phyloP scores from a whole-genome alignment of 2,888 invertebrate genomes.

The Achlya flavicornis region DNA sequence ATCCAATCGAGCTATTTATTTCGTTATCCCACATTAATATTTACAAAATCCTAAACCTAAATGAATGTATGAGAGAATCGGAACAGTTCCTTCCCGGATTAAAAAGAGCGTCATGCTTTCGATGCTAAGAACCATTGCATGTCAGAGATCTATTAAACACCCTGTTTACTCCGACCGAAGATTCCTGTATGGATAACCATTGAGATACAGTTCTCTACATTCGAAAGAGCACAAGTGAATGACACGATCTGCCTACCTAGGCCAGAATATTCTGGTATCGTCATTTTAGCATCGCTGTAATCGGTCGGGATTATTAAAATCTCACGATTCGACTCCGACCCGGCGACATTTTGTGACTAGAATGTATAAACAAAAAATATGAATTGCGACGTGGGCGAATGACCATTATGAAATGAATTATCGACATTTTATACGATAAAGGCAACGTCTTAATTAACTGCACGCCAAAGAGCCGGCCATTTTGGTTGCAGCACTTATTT shows the following conservation, averaged over 20 bases:
- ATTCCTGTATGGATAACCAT: neutral
- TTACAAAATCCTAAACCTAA: too few species aligned
- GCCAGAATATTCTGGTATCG: neutral
- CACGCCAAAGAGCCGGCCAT: slow-evolving; percentile 39
- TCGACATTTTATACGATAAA: slow-evolving; percentile 52
- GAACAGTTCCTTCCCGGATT: too few species aligned
- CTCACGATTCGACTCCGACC: neutral
- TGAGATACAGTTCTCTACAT: neutral
- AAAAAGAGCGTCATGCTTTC: neutral
- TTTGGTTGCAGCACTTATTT: slow-evolving; percentile 15
- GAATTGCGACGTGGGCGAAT: slow-evolving; percentile 40
- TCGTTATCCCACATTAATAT: too few species aligned
- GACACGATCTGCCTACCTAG: neutral
- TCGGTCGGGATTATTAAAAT: neutral
- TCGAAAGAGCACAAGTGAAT: neutral
- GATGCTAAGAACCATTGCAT: neutral
- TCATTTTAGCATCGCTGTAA: neutral
- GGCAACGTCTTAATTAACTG: slow-evolving; percentile 58
- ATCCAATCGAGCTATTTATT: too few species aligned
- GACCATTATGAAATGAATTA: slow-evolving; percentile 54
- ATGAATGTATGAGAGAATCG: too few species aligned
- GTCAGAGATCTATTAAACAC: neutral
- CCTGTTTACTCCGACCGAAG: neutral
- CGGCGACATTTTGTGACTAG: neutral
- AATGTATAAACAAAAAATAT: slow-evolving; percentile 15